Conservation (phyloP, 2,888 invertebrate species). For the Aleiodes testaceus region DNA sequence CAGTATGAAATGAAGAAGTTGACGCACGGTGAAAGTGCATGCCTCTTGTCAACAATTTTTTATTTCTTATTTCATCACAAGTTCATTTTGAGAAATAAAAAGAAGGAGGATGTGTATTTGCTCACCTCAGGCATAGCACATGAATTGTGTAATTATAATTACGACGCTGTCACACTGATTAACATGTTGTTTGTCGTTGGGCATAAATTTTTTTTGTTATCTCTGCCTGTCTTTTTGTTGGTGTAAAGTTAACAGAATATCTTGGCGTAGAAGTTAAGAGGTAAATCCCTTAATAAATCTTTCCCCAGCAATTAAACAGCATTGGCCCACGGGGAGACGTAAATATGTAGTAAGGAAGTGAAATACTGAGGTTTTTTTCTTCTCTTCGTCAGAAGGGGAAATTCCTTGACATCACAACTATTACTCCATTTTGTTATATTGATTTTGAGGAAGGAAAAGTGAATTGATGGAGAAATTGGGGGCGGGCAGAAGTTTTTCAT, state of each 20-base stretch:
- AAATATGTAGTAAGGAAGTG: no score
- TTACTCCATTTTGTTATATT: not conserved
- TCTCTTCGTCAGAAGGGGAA: not conserved
- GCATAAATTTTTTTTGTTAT: constrained; percentile 14
- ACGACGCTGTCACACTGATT: no score
- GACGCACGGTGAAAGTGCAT: constrained; percentile 40
- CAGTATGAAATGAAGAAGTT: constrained; percentile 40
- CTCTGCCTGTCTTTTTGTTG: constrained; percentile 8
- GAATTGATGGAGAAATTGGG: not conserved
- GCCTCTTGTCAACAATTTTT: constrained; percentile 6
- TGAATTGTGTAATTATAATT: constrained; percentile 7
- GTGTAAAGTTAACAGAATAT: constrained; percentile 1
- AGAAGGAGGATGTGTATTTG: not conserved
- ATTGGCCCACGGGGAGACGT: constrained; percentile 43
- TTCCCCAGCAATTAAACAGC: constrained; percentile 51
- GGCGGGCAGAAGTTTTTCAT: constrained; percentile 40
- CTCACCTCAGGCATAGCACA: not conserved
- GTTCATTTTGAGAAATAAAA: no score
- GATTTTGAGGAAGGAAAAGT: not conserved
- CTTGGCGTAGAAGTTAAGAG: no score
- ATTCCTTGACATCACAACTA: not conserved
- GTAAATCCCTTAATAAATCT: constrained; percentile 43
- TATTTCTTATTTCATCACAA: no score
- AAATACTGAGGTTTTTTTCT: not conserved
- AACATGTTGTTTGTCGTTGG: no score